Evolutionary conservation across 1,140 invertebrate species (phyloP).

Genomic region (Solenopsis fugax): DNA sequence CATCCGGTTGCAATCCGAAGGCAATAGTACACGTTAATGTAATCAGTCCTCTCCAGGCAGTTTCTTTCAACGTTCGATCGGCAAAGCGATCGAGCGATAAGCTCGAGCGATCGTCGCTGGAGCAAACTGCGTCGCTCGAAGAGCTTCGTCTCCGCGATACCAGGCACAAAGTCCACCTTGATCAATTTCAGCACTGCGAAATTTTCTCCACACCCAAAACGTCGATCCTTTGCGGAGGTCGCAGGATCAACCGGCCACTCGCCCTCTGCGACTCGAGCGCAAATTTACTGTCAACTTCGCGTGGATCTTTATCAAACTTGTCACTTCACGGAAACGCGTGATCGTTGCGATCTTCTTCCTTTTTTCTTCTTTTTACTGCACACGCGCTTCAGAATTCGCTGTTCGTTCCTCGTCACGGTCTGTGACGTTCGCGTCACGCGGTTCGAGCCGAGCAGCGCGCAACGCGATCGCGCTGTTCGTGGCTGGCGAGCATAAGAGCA

Average conservation of each 20-base stretch:
- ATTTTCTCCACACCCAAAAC: not conserved
- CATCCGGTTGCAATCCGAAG: constrained; percentile 28
- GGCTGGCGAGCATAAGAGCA: constrained; percentile 85
- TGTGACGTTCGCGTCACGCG: constrained; percentile 64
- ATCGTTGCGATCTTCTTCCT: not conserved
- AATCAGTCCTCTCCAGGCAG: constrained; percentile 1
- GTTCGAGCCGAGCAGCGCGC: constrained; percentile 61
- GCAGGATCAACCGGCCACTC: not conserved
- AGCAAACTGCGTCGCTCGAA: not conserved
- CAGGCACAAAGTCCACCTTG: constrained; percentile 23
- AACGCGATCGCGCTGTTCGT: constrained; percentile 77
- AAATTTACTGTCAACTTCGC: not conserved
- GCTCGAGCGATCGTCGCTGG: not conserved
- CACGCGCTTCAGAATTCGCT: not conserved
- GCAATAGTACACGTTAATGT: not conserved
- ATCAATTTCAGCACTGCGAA: constrained; percentile 10
- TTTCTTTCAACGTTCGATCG: not conserved
- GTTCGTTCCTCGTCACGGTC: not conserved
- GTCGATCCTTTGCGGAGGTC: not conserved
- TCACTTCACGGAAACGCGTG: not conserved
- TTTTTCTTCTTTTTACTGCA: not conserved
- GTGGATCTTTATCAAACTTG: not conserved
- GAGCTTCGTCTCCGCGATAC: not conserved
- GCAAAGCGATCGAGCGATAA: constrained; percentile 27
- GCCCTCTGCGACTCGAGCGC: not conserved